phyloP scores from a whole-genome alignment of 2,888 invertebrate species.

The Spisula subtruncata region DNA sequence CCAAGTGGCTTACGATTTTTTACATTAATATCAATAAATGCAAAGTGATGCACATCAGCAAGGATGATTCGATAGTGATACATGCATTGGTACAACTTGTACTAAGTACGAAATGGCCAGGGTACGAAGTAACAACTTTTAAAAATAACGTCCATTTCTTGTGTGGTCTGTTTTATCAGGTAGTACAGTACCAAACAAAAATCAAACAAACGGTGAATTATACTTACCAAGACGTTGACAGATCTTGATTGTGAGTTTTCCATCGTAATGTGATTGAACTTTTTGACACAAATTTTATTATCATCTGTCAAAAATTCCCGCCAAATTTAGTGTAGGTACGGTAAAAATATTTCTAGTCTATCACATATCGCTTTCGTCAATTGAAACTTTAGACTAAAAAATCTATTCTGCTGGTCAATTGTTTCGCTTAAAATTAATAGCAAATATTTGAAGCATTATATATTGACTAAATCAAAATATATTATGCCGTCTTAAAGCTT shows the following conservation, averaged over 20 bases:
- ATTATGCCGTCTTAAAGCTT: neutral
- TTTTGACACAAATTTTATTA: neutral
- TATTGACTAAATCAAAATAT: neutral
- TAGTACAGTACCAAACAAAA: too few species aligned
- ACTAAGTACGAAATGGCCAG: too few species aligned
- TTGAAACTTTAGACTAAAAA: neutral
- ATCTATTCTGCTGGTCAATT: neutral
- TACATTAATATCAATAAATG: too few species aligned
- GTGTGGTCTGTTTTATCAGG: too few species aligned
- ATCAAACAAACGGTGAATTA: too few species aligned
- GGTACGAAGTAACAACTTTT: too few species aligned
- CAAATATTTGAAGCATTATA: neutral
- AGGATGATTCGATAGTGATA: too few species aligned
- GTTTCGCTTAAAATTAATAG: neutral
- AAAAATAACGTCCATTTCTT: too few species aligned
- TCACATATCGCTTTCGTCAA: neutral
- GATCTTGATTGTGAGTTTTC: neutral
- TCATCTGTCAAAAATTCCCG: conserved; percentile 43
- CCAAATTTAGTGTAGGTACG: neutral
- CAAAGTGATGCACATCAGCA: too few species aligned
- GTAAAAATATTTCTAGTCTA: neutral
- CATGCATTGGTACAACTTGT: too few species aligned
- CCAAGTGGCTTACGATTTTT: too few species aligned
- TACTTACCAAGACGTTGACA: neutral
- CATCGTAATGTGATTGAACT: neutral